A percentile compares a stretch with the other conserved stretches of the same genome.
Conservation (phyloP, 2,113 vertebrate species). For the Cyanoliseus patagonus region DNA sequence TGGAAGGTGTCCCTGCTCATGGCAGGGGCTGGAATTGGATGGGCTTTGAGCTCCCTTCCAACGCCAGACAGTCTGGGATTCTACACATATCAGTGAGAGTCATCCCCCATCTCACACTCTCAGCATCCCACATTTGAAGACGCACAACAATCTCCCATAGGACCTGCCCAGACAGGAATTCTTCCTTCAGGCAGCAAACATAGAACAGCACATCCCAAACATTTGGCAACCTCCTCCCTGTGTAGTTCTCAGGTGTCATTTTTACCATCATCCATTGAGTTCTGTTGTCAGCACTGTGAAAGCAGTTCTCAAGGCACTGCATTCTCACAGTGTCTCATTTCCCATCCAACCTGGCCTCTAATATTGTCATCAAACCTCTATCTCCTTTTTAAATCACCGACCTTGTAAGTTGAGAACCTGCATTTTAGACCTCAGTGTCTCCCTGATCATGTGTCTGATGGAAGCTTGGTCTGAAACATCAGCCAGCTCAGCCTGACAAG, state of each 20-base stretch:
- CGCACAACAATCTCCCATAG: fast-evolving
- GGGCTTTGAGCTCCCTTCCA: not conserved
- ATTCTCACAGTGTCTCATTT: not conserved
- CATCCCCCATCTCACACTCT: not conserved
- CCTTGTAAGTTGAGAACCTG: not conserved
- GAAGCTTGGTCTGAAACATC: not conserved
- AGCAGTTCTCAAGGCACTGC: fast-evolving
- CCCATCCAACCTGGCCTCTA: not conserved
- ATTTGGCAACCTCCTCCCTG: not conserved
- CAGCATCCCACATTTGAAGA: not conserved
- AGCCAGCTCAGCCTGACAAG: not conserved
- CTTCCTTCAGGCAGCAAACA: not conserved
- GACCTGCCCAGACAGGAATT: not conserved
- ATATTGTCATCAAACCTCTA: not conserved
- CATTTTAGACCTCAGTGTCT: not conserved
- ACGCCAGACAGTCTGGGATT: not conserved
- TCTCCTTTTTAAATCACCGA: not conserved
- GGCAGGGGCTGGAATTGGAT: fast-evolving
- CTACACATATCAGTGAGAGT: not conserved
- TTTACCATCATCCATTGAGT: not conserved
- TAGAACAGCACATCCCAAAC: not conserved
- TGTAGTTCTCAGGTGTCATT: fast-evolving
- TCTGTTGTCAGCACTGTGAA: not conserved
- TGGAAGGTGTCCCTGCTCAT: not conserved
- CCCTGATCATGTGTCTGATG: too few species aligned